Evolutionary conservation across 2,797 vertebrate genomes (phyloP).

Genomic region (Glossophaga mutica): DNA sequence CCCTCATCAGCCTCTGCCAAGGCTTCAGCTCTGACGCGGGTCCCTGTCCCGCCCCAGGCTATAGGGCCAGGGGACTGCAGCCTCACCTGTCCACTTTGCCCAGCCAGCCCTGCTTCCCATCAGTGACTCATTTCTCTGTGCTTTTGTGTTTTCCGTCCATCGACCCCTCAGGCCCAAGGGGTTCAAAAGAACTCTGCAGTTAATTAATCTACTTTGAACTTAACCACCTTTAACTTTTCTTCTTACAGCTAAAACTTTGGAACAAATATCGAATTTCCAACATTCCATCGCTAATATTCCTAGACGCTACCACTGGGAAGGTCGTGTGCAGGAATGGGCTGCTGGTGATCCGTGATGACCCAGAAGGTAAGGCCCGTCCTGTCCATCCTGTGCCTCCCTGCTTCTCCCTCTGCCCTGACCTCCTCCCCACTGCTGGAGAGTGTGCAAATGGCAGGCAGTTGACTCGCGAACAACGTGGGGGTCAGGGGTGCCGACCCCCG

Average conservation of each 20-base stretch:
- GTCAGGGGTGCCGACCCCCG: background rate
- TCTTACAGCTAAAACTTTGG: constrained; percentile 95
- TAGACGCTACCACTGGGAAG: constrained; percentile 92
- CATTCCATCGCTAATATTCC: constrained; percentile 97
- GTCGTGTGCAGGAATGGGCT: constrained; percentile 96
- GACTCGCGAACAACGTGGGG: background rate
- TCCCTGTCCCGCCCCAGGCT: background rate
- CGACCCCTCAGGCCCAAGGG: background rate
- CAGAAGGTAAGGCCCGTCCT: constrained; percentile 88
- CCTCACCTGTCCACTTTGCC: background rate
- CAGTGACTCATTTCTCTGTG: background rate
- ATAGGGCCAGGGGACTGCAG: background rate
- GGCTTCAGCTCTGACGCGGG: background rate
- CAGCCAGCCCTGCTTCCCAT: background rate
- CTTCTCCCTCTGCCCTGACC: background rate
- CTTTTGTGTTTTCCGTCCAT: background rate
- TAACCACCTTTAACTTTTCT: constrained; percentile 41
- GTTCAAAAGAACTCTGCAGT: background rate
- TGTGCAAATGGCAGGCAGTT: background rate
- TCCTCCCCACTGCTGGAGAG: background rate
- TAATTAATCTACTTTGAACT: background rate
- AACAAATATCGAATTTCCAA: constrained; percentile 99
- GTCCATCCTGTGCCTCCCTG: fast-evolving
- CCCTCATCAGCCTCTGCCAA: background rate
- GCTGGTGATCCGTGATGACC: constrained; percentile 96